Conservation (phyloP, 2,797 vertebrate species). For the Siniperca obscura region DNA sequence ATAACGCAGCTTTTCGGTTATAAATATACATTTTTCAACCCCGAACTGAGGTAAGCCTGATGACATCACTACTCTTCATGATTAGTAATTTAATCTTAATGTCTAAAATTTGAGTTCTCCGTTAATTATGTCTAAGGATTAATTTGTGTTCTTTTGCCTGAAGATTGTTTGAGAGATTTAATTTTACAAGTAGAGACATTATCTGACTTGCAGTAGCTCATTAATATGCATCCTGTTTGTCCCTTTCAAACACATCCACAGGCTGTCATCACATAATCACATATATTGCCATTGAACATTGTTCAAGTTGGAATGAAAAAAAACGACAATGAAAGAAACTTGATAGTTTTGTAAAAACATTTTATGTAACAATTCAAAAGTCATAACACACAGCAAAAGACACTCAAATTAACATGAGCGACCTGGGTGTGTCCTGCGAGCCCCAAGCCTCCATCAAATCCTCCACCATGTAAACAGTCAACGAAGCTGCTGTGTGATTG, state of each 20-base stretch:
- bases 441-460: constrained; percentile 38
- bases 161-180: background rate
- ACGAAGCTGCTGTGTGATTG: constrained; percentile 64
- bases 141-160: background rate
- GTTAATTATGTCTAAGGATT: background rate
- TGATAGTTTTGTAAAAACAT: constrained; percentile 73
- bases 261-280: background rate
- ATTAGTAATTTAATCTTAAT: background rate
- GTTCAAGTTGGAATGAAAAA: background rate
- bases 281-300: background rate
- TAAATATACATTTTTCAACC: background rate
- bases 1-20: background rate
- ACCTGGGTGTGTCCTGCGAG: constrained; percentile 60
- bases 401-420: constrained; percentile 71
- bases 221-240: background rate
- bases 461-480: constrained; percentile 76
- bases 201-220: background rate
- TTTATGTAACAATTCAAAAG: constrained; percentile 79
- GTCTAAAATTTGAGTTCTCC: background rate
- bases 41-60: background rate
- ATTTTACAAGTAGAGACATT: background rate
- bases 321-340: background rate
- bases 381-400: constrained; percentile 68
- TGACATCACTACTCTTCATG: background rate
- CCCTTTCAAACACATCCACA: background rate